Percentiles rank a stretch among this genome's conserved stretches.
phyloP scores from a whole-genome alignment of 2,888 invertebrate species.

The Drosophila mimetica region DNA sequence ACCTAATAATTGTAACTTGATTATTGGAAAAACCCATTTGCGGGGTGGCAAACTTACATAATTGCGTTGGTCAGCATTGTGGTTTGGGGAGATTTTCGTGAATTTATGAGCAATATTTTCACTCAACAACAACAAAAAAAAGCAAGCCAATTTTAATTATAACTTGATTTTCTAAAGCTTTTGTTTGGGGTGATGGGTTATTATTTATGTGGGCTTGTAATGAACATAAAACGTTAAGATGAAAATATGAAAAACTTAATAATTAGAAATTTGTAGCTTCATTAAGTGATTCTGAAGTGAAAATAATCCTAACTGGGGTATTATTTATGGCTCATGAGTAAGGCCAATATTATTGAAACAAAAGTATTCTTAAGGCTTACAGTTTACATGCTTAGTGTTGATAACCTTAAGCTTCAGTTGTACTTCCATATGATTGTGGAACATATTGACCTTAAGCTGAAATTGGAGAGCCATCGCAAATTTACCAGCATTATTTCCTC shows the following conservation, averaged over 20 bases:
- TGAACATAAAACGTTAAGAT: too few species aligned
- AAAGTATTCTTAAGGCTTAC: too few species aligned
- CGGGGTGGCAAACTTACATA: background rate
- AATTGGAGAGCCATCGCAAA: background rate
- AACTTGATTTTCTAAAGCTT: background rate
- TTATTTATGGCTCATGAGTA: too few species aligned
- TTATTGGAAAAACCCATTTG: conserved; percentile 17
- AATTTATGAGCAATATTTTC: background rate
- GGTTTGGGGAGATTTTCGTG: background rate
- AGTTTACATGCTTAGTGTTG: too few species aligned
- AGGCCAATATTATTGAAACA: too few species aligned
- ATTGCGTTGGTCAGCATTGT: background rate
- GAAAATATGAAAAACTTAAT: too few species aligned
- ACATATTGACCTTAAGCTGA: background rate
- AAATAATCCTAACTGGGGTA: too few species aligned
- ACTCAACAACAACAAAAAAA: too few species aligned
- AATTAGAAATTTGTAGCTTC: too few species aligned
- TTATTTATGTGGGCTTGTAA: background rate
- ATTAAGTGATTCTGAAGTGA: too few species aligned
- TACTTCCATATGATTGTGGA: too few species aligned
- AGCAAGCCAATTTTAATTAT: background rate
- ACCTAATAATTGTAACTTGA: conserved; percentile 38
- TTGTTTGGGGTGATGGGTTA: background rate
- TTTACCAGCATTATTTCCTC: background rate
- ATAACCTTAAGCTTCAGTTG: too few species aligned